Evolutionary conservation across 1,140 invertebrate genomes (phyloP).

Genomic region (Drosophila sp.): DNA sequence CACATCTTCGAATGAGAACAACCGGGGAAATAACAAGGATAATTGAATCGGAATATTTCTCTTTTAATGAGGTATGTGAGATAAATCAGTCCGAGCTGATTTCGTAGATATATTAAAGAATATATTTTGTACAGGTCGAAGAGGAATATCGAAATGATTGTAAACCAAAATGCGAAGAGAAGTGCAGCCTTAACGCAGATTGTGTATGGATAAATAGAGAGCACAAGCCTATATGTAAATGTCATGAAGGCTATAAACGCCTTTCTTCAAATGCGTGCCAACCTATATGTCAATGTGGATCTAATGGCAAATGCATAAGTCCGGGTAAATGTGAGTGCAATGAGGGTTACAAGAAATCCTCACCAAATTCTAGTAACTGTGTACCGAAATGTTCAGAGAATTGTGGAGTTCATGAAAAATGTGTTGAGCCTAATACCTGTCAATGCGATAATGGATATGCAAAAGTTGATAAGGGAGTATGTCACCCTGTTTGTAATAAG

Average conservation of each 20-base stretch:
- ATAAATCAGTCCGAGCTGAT: neutral
- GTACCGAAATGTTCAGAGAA: slow-evolving; percentile 52
- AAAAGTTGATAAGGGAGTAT: neutral
- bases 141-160: neutral
- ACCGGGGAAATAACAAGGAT: neutral
- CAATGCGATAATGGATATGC: slow-evolving; percentile 1
- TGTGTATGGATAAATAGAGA: neutral
- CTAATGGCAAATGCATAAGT: neutral
- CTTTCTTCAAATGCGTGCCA: neutral
- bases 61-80: slow-evolving; percentile 5
- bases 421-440: neutral
- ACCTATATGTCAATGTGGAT: slow-evolving; percentile 2
- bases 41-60: neutral
- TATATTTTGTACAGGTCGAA: neutral
- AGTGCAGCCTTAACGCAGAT: slow-evolving; percentile 1
- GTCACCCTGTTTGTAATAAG: slow-evolving; percentile 2
- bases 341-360: neutral
- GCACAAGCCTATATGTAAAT: neutral
- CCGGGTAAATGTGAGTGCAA: slow-evolving; percentile 7
- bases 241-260: neutral
- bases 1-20: neutral
- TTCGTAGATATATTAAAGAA: neutral
- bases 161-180: neutral
- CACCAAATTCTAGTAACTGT: neutral
- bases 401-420: neutral